Evolutionary conservation across 2,113 vertebrate species (phyloP).

Genomic region (Ammospiza caudacuta): DNA sequence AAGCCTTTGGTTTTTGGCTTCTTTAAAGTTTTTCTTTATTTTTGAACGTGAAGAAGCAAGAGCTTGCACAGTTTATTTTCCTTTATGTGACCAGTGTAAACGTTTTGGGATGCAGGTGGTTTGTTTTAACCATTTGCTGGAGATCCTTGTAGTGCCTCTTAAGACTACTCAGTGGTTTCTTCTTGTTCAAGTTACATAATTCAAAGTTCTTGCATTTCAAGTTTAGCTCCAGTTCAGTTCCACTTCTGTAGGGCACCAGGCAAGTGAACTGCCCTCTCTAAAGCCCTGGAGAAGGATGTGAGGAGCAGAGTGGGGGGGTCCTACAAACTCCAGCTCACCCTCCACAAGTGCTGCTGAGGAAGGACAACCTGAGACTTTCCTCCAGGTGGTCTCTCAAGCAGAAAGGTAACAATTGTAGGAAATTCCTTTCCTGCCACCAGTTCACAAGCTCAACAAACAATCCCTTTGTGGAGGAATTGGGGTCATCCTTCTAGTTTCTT

Average conservation of each 20-base stretch:
- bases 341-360: background rate
- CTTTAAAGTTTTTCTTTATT: background rate
- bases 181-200: background rate
- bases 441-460: constrained; percentile 37
- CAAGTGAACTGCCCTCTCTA: background rate
- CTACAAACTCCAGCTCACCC: background rate
- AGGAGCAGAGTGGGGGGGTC: background rate
- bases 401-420: constrained; percentile 65
- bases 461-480: background rate
- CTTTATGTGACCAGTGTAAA: background rate
- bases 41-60: background rate
- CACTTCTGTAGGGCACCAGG: background rate
- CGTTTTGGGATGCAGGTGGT: background rate
- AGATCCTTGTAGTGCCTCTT: background rate
- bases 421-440: constrained; percentile 23
- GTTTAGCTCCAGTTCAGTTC: background rate
- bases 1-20: background rate
- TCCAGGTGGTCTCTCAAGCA: constrained; percentile 54
- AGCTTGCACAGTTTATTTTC: background rate
- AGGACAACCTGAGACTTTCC: background rate
- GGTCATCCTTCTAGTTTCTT: background rate
- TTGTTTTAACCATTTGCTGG: background rate
- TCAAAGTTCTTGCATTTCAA: background rate
- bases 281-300: background rate
- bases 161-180: background rate